phyloP scores from a whole-genome alignment of 2,797 vertebrate genomes.

The Podarcis lilfordi region DNA sequence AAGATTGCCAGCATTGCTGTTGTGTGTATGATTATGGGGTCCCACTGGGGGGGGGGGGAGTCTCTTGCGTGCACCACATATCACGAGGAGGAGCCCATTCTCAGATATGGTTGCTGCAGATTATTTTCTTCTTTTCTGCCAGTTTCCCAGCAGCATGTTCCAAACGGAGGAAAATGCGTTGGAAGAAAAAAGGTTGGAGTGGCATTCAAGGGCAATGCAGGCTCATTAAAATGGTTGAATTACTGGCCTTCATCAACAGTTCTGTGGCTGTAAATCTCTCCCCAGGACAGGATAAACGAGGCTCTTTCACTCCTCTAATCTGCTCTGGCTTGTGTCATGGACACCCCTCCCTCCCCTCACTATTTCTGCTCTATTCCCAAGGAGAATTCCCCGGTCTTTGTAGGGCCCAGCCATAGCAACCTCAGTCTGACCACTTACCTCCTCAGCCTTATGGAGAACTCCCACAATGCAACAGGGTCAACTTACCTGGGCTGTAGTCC shows the following conservation, averaged over 20 bases:
- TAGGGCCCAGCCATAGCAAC: constrained; percentile 11
- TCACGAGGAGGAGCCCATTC: constrained; percentile 5
- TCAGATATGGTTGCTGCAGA: constrained; percentile 14
- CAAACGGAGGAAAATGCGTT: constrained; percentile 40
- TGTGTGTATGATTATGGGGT: not conserved
- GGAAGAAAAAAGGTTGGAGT: constrained; percentile 34
- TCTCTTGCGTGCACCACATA: not conserved
- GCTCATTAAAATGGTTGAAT: constrained; percentile 58
- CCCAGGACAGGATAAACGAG: constrained; percentile 35
- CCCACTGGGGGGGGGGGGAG: not conserved
- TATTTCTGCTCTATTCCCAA: constrained; percentile 26
- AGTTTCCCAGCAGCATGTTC: constrained; percentile 52
- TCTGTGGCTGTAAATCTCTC: constrained; percentile 51
- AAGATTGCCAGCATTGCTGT: not conserved
- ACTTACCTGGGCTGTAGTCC: not conserved
- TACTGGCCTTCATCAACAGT: constrained; percentile 50
- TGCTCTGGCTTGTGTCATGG: constrained; percentile 37
- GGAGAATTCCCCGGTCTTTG: not conserved
- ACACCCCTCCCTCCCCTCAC: constrained; percentile 19
- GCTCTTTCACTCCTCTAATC: constrained; percentile 42
- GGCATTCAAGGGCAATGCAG: constrained; percentile 33
- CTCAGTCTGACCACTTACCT: not conserved
- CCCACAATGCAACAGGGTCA: not conserved
- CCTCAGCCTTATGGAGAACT: constrained; percentile 5
- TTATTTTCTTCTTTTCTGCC: constrained; percentile 34